Percentiles rank a stretch among this genome's conserved stretches.
Conservation (phyloP, 1,140 invertebrate genomes). For the Aleiodes sp. region DNA sequence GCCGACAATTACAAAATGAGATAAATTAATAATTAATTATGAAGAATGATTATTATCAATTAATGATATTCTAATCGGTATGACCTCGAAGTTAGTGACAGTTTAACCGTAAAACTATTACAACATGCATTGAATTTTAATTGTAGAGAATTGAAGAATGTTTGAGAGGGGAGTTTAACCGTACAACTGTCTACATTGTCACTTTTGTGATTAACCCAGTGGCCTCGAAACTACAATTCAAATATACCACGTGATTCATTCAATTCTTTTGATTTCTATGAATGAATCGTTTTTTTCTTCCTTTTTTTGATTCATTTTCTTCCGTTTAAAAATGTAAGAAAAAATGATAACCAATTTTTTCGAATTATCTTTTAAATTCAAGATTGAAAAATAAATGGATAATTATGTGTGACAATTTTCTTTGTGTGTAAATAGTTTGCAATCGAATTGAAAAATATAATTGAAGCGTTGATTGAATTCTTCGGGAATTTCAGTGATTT, state of each 20-base stretch:
- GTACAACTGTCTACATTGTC: slow-evolving; percentile 2
- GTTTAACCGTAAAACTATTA: background rate
- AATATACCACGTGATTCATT: too few species aligned
- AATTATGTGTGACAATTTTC: too few species aligned
- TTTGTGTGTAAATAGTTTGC: too few species aligned
- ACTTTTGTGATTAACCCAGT: slow-evolving; percentile 2
- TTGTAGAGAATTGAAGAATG: slow-evolving; percentile 8
- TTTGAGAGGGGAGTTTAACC: background rate
- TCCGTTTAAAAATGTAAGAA: too few species aligned
- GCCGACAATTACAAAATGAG: background rate
- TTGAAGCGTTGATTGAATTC: background rate
- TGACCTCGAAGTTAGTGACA: background rate
- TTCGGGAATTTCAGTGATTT: background rate
- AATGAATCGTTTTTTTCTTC: too few species aligned
- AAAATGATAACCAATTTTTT: too few species aligned
- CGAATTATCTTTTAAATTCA: too few species aligned
- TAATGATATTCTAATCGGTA: background rate
- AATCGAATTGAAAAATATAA: too few species aligned
- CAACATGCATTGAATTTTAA: slow-evolving; percentile 5
- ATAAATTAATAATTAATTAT: slow-evolving; percentile 2
- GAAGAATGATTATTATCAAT: background rate
- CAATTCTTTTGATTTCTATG: too few species aligned
- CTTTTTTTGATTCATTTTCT: too few species aligned
- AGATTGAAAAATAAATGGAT: too few species aligned
- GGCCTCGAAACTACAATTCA: background rate